Percentiles rank a stretch among this genome's conserved stretches.
Evolutionary conservation across 2,888 invertebrate genomes (phyloP).

Genomic region (Phanerotoma sp.): DNA sequence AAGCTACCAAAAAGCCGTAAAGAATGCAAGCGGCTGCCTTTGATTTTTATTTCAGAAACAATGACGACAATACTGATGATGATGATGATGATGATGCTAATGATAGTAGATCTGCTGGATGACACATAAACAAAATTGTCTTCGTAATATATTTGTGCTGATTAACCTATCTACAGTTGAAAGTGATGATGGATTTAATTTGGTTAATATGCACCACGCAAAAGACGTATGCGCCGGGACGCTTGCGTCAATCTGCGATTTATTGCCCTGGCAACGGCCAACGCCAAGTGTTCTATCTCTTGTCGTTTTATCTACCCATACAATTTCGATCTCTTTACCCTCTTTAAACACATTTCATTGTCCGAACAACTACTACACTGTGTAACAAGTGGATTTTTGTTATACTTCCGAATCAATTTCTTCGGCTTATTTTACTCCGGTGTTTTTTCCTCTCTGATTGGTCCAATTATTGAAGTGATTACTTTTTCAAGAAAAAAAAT

Average conservation of each 20-base stretch:
- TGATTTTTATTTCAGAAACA: background rate
- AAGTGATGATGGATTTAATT: conserved; percentile 23
- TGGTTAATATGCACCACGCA: conserved; percentile 28
- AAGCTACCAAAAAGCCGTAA: conserved; percentile 2
- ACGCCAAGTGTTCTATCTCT: conserved; percentile 30
- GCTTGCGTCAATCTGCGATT: conserved; percentile 51
- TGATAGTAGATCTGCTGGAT: too few relatives aligned
- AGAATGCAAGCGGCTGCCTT: conserved; percentile 9
- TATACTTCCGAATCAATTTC: conserved; percentile 8
- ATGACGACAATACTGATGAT: too few relatives aligned
- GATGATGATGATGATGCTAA: too few relatives aligned
- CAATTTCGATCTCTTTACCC: background rate
- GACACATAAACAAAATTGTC: too few relatives aligned
- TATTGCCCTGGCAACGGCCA: conserved; percentile 52
- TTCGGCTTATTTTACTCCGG: too few relatives aligned
- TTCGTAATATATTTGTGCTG: background rate
- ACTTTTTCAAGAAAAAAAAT: too few relatives aligned
- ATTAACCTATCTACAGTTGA: background rate
- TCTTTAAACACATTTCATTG: conserved; percentile 17
- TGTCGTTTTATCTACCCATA: conserved; percentile 21
- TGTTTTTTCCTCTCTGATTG: conserved; percentile 34
- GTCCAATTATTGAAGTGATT: too few relatives aligned
- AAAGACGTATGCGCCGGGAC: conserved; percentile 38
- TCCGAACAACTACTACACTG: conserved; percentile 21
- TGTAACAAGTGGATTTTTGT: conserved; percentile 48